phyloP scores from a whole-genome alignment of 2,888 invertebrate species.

The Hyles lineata region DNA sequence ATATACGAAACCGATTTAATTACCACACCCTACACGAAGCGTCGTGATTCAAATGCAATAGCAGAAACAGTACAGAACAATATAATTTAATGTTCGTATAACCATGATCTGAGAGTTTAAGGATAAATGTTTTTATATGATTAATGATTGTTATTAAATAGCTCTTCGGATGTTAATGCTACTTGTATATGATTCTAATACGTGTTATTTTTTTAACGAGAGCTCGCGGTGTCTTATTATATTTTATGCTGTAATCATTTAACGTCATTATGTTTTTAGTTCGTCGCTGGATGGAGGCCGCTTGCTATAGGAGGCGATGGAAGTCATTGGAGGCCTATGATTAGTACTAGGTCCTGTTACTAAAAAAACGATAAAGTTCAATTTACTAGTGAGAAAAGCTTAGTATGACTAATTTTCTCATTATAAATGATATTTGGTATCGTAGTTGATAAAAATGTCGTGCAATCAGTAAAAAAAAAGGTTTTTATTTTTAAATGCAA shows the following conservation, averaged over 20 bases:
- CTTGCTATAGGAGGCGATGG: too few relatives aligned
- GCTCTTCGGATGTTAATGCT: conserved; percentile 3
- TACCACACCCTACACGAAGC: conserved; percentile 5
- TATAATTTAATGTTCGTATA: conserved; percentile 14
- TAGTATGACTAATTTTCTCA: too few relatives aligned
- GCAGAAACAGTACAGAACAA: conserved; percentile 9
- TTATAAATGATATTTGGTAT: too few relatives aligned
- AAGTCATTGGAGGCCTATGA: too few relatives aligned
- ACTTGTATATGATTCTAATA: neutral
- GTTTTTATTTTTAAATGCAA: too few relatives aligned
- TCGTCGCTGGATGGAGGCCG: too few relatives aligned
- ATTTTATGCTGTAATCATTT: neutral
- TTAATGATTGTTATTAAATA: conserved; percentile 22
- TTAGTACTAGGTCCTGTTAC: too few relatives aligned
- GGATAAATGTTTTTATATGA: conserved; percentile 11
- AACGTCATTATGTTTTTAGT: neutral
- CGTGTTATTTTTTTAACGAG: neutral
- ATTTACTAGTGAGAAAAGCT: too few relatives aligned
- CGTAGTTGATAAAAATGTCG: too few relatives aligned
- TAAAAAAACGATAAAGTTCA: too few relatives aligned
- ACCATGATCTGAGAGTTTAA: conserved; percentile 23
- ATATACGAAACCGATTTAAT: neutral
- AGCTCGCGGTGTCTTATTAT: neutral
- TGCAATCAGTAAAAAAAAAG: too few relatives aligned
- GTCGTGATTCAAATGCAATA: conserved; percentile 10